Evolutionary conservation across 2,888 invertebrate species (phyloP).

Genomic region (Mesorhabditis sp.): DNA sequence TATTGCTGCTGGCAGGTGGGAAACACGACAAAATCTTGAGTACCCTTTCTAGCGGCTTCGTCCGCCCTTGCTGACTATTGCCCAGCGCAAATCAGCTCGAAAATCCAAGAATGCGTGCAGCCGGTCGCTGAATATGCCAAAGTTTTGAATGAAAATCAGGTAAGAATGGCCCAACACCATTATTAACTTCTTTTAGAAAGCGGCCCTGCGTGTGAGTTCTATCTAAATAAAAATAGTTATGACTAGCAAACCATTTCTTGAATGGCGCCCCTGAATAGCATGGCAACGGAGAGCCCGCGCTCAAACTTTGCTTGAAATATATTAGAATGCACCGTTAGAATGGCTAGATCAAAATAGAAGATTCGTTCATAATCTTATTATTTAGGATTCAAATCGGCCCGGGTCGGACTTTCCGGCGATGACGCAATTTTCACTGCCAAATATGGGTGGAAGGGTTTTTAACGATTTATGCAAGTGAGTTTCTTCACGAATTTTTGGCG

Average conservation of each 20-base stretch:
- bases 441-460: constrained; percentile 55
- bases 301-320: no score
- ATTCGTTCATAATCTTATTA: not conserved
- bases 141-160: constrained; percentile 48
- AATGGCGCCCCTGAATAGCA: no score
- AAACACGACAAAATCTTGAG: no score
- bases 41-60: not conserved
- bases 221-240: no score
- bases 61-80: constrained; percentile 23
- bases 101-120: constrained; percentile 55
- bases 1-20: no score
- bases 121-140: constrained; percentile 58
- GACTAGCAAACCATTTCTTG: no score
- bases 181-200: not conserved
- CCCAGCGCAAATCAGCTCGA: constrained; percentile 37
- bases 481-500: not conserved
- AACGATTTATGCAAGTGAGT: constrained; percentile 53
- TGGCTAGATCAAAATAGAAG: no score
- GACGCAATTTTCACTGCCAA: constrained; percentile 43
- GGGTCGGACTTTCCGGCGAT: not conserved
- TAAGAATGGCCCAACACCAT: constrained; percentile 5
- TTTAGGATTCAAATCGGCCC: constrained; percentile 19
- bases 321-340: no score
- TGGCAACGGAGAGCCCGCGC: no score
- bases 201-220: not conserved